Evolutionary conservation across 2,113 vertebrate species (phyloP), one percentile per base, ranked within the genome.

Genomic region (Archocentrus centrarchus): DNA sequence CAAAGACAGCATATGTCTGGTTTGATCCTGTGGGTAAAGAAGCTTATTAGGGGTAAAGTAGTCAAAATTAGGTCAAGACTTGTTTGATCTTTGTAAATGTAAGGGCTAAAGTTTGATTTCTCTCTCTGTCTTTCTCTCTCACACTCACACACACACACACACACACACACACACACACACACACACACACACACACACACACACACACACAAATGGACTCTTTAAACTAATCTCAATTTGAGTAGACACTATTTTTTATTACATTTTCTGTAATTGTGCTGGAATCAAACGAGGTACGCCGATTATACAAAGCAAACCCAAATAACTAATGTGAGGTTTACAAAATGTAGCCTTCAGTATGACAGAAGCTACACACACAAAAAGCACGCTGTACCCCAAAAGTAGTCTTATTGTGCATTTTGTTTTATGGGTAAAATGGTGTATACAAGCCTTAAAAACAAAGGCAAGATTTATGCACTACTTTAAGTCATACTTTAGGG

Each of bases 21-120:
- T 77, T 91, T 87, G 80, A 84, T 84, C 78, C 75, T 22, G 3
- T 22, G 64, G 68, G 57, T 85, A 70, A 75, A 92, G 63, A 81
- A 70, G 88, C 79, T 87, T 87, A 89, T 84, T 84, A 87, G 11
- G 61, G 59, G 57, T 41, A 80, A 85, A 83, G 82, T 55, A 75
- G 44, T 91, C 39, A 68, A 86, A 91, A 86, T 90, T 79, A 81
- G 81, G 86, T 62, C 85, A 89, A 64, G 14, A 77, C 53, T 84
- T 84, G 68, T 90, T 89, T 88, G 87, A 92, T 92, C 81, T 89
- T 75, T 83, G 32, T 62, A 88, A 88, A 83, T 60, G 64, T 32
- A 59, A 76, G 75, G 22, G 20, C 84, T 60, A 27, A 59, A 89
- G 58, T 61, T 61, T 86, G 70, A 83, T 77, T 85, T 61, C 37